These are phyloP conservation scores for Meliscaeva auricollis DNA, from an alignment of 2,888 invertebrate genomes.

Conservation along the genomic window DNA sequence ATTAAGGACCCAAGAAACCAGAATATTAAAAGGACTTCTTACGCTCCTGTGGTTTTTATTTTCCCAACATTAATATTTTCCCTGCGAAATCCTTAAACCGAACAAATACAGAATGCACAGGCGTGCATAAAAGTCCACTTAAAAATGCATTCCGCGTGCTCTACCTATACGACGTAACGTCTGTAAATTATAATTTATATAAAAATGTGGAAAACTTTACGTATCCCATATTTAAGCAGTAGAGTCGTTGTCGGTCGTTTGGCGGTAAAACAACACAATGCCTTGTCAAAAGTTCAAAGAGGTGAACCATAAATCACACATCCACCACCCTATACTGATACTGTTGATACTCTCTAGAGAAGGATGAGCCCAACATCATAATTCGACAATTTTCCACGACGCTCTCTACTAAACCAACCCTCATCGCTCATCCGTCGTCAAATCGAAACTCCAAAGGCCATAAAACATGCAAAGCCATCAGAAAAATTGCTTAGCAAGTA, in stretches of 20 bases:
- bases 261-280: constrained; percentile 56
- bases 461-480: constrained; percentile 68
- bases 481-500: constrained; percentile 72
- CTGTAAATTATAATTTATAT: constrained; percentile 54
- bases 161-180: not conserved
- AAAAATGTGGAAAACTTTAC: constrained; percentile 39
- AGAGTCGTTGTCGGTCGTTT: constrained; percentile 46
- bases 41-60: constrained; percentile 52
- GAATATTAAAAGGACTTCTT: constrained; percentile 70
- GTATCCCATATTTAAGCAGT: constrained; percentile 41
- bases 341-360: constrained; percentile 15
- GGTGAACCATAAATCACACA: constrained; percentile 74
- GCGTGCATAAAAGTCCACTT: constrained; percentile 78
- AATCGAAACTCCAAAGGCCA: constrained; percentile 8
- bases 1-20: constrained; percentile 51
- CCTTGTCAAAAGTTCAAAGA: constrained; percentile 70
- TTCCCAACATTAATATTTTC: constrained; percentile 28
- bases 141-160: constrained; percentile 82
- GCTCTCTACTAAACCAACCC: constrained; percentile 12
- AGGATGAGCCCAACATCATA: constrained; percentile 69
- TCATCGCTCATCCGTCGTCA: not conserved
- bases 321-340: constrained; percentile 8
- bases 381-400: constrained; percentile 68
- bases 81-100: not conserved
- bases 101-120: constrained; percentile 61